phyloP scores from a whole-genome alignment of 2,888 invertebrate species.

The Adelphocoris suturalis region DNA sequence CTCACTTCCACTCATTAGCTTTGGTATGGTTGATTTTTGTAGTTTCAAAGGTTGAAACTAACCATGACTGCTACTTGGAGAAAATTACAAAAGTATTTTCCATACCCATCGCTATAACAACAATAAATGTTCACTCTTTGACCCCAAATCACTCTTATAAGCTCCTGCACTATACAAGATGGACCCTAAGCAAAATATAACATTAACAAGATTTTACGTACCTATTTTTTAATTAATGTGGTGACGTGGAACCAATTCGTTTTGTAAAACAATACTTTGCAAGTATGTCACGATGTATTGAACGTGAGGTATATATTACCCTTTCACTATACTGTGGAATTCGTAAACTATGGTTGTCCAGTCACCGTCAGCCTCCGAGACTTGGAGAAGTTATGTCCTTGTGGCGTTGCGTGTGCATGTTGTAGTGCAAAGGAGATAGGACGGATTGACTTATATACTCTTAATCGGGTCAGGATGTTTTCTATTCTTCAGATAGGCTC shows the following conservation, averaged over 20 bases:
- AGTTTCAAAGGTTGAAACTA: background rate
- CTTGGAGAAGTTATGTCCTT: slow-evolving; percentile 45
- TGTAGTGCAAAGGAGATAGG: slow-evolving; percentile 52
- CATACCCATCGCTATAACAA: background rate
- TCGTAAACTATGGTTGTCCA: slow-evolving; percentile 8
- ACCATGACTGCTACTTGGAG: background rate
- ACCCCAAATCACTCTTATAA: background rate
- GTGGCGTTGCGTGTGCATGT: slow-evolving; percentile 63
- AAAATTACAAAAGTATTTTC: background rate
- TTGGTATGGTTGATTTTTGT: background rate
- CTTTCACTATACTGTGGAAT: background rate
- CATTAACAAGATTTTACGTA: background rate
- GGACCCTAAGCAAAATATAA: background rate
- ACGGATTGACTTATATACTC: background rate
- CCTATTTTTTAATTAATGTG: background rate
- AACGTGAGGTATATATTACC: background rate
- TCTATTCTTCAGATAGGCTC: too few relatives aligned
- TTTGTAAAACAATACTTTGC: slow-evolving; percentile 15
- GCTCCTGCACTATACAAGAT: background rate
- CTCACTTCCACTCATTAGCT: background rate
- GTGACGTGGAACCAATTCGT: slow-evolving; percentile 42
- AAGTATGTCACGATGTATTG: background rate
- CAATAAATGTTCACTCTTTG: background rate
- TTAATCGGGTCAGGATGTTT: background rate
- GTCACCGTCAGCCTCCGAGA: slow-evolving; percentile 3